Conservation (phyloP, 1,140 invertebrate species). For the Rhopalosiphum padi region DNA sequence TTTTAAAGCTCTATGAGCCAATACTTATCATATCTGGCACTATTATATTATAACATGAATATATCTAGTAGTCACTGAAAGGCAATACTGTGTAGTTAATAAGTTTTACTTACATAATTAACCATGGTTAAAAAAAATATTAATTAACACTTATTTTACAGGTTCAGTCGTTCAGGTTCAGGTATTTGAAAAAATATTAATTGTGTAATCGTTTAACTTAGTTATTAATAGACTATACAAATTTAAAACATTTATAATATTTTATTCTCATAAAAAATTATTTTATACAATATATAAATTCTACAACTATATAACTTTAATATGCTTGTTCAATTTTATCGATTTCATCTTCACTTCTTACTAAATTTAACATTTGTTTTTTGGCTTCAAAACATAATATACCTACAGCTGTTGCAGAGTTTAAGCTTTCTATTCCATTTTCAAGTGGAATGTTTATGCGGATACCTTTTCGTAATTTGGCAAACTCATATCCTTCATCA, state of each 20-base stretch:
- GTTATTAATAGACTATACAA: not conserved
- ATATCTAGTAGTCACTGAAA: too few species aligned
- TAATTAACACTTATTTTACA: too few species aligned
- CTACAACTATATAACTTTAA: not conserved
- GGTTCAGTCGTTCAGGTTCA: too few species aligned
- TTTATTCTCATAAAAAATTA: not conserved
- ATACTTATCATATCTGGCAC: too few species aligned
- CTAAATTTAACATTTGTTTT: conserved; percentile 66
- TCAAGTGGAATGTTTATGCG: conserved; percentile 80
- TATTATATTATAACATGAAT: too few species aligned
- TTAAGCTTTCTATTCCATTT: conserved; percentile 84
- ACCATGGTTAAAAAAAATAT: too few species aligned
- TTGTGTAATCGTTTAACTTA: not conserved
- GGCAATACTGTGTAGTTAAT: too few species aligned
- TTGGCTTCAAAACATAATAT: conserved; percentile 86
- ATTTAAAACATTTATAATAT: not conserved
- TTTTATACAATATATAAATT: not conserved
- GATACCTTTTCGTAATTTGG: conserved; percentile 67
- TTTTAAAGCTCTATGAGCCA: too few species aligned
- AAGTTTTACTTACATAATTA: too few species aligned
- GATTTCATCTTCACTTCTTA: not conserved
- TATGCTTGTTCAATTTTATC: not conserved
- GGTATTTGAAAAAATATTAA: not conserved
- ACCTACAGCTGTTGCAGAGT: conserved; percentile 79
- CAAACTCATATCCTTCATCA: conserved; percentile 70